phyloP scores from a whole-genome alignment of 2,888 invertebrate species.

The Willowsia nigromaculata region DNA sequence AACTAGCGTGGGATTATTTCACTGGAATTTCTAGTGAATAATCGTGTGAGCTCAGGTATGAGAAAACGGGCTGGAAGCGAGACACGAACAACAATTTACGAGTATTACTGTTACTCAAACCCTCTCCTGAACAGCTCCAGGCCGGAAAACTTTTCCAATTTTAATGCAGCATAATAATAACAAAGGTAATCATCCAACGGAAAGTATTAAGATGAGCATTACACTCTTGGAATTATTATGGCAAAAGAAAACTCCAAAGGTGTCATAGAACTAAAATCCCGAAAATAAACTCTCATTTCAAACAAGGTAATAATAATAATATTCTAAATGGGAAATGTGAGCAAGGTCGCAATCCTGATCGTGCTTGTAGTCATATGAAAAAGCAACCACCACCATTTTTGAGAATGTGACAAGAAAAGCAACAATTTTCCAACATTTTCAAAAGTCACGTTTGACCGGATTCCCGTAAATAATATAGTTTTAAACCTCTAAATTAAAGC shows the following conservation, averaged over 20 bases:
- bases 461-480: background rate
- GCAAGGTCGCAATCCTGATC: background rate
- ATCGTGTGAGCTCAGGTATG: background rate
- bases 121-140: too few relatives aligned
- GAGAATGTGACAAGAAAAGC: background rate
- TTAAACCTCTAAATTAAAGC: background rate
- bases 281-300: background rate
- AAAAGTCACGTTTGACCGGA: background rate
- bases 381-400: background rate
- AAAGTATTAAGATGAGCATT: background rate
- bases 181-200: background rate
- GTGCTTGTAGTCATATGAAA: background rate
- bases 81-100: background rate
- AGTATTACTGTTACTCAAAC: background rate
- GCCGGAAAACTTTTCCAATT: slow-evolving; percentile 52
- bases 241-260: background rate
- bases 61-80: background rate
- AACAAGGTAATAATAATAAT: background rate
- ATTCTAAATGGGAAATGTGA: background rate
- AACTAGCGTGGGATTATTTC: background rate
- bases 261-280: background rate
- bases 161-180: slow-evolving; percentile 39
- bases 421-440: background rate
- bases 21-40: background rate
- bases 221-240: background rate